A percentile compares a stretch with the other conserved stretches of the same genome.
These are phyloP conservation scores for Dasyurus viverrinus DNA, from an alignment of 2,113 vertebrate genomes.

Conservation along the genomic window DNA sequence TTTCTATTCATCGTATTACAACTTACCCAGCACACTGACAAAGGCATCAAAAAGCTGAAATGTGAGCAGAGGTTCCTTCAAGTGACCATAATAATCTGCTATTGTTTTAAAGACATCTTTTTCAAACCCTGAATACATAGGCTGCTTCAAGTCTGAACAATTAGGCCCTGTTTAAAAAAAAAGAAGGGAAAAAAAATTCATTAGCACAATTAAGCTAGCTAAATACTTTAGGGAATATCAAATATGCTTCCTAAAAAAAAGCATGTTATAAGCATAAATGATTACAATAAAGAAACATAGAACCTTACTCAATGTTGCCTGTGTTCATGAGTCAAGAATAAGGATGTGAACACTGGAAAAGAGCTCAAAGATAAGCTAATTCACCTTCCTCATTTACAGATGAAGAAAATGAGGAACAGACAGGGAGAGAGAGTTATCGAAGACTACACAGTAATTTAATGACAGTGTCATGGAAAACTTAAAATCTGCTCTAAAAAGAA, in stretches of 20 bases:
- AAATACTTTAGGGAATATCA: neutral
- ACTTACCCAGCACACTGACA: constrained; percentile 90
- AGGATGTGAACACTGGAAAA: neutral
- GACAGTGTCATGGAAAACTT: constrained; percentile 3
- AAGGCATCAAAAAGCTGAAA: constrained; percentile 91
- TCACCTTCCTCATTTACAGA: neutral
- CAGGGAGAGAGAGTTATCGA: neutral
- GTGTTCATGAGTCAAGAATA: neutral
- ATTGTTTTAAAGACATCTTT: constrained; percentile 92
- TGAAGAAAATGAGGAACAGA: neutral
- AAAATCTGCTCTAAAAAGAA: constrained; percentile 40
- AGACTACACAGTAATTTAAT: neutral
- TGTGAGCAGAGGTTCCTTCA: constrained; percentile 90
- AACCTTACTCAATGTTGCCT: neutral
- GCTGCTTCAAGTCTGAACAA: constrained; percentile 87
- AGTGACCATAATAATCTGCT: constrained; percentile 88
- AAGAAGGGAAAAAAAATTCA: neutral
- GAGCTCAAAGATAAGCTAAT: neutral
- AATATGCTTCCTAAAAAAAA: neutral
- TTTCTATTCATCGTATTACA: neutral
- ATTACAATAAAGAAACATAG: neutral
- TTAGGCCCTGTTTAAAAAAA: constrained; percentile 85
- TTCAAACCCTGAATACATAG: constrained; percentile 90
- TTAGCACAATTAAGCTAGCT: neutral
- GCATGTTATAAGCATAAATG: neutral